phyloP scores from a whole-genome alignment of 1,140 invertebrate species.

The Leptestheria dahalacensis region DNA sequence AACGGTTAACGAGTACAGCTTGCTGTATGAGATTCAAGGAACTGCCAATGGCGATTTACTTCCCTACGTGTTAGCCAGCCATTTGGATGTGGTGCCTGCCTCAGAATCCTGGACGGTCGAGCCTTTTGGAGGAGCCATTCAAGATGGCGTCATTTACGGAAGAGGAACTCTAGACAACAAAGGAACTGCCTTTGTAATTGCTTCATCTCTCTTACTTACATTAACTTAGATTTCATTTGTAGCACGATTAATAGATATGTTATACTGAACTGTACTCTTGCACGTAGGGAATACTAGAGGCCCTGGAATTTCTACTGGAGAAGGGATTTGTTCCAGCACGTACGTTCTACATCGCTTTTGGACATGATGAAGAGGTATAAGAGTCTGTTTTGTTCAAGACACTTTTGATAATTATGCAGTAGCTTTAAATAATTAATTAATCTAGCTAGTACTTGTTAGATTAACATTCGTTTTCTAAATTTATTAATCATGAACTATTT shows the following conservation, averaged over 20 bases:
- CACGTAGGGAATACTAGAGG: conserved; percentile 31
- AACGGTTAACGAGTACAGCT: conserved; percentile 34
- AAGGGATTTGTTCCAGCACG: conserved; percentile 30
- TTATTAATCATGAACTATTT: too few species aligned
- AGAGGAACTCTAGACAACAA: conserved; percentile 41
- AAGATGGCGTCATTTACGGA: conserved; percentile 37
- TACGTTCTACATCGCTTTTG: conserved; percentile 40
- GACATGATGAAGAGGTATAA: conserved; percentile 47
- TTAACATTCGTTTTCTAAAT: too few species aligned
- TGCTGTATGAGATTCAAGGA: conserved; percentile 32
- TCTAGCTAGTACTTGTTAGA: neutral
- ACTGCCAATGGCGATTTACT: conserved; percentile 25
- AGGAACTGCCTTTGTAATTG: conserved; percentile 33
- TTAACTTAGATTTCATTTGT: neutral
- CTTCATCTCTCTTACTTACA: neutral
- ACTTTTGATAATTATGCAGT: neutral
- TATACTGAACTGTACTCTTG: neutral
- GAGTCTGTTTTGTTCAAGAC: too few species aligned
- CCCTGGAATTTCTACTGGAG: conserved; percentile 33
- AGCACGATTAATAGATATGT: neutral
- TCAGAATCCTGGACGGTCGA: conserved; percentile 30
- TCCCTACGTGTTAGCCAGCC: conserved; percentile 37
- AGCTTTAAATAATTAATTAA: neutral
- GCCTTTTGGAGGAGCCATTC: conserved; percentile 35
- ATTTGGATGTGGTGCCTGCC: conserved; percentile 43